Conservation (phyloP, 2,797 vertebrate species). For the Brachymystax lenok region DNA sequence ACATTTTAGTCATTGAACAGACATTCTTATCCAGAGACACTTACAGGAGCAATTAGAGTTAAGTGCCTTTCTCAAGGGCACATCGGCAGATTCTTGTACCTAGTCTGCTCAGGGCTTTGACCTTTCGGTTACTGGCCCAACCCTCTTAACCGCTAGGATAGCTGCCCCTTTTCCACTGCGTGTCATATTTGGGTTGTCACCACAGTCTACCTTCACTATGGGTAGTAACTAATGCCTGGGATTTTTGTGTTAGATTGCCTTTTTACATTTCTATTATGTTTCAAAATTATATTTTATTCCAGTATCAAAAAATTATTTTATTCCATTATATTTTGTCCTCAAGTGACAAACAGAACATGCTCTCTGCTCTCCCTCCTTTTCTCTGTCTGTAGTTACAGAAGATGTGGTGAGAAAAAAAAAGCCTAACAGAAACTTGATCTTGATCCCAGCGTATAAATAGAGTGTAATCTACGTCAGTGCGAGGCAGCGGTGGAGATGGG, state of each 20-base stretch:
- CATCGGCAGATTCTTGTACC: too few species aligned
- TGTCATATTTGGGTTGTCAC: neutral
- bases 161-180: neutral
- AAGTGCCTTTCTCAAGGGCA: too few species aligned
- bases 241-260: too few species aligned
- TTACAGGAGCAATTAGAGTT: too few species aligned
- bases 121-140: too few species aligned
- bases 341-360: neutral
- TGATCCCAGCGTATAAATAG: slow-evolving; percentile 75
- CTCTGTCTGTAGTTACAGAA: slow-evolving; percentile 29
- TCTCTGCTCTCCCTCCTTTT: neutral
- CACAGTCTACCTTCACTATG: neutral
- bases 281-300: too few species aligned
- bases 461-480: slow-evolving; percentile 71
- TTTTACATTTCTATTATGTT: too few species aligned
- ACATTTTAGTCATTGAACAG: too few species aligned
- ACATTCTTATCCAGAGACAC: too few species aligned
- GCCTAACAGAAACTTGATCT: slow-evolving; percentile 74
- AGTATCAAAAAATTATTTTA: too few species aligned
- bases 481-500: slow-evolving; percentile 67
- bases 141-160: too few species aligned
- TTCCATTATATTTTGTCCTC: neutral
- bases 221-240: neutral
- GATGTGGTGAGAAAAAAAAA: slow-evolving; percentile 46
- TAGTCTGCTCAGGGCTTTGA: too few species aligned